Evolutionary conservation across 1,140 invertebrate species (phyloP).

Genomic region (Drosophila navojoa): DNA sequence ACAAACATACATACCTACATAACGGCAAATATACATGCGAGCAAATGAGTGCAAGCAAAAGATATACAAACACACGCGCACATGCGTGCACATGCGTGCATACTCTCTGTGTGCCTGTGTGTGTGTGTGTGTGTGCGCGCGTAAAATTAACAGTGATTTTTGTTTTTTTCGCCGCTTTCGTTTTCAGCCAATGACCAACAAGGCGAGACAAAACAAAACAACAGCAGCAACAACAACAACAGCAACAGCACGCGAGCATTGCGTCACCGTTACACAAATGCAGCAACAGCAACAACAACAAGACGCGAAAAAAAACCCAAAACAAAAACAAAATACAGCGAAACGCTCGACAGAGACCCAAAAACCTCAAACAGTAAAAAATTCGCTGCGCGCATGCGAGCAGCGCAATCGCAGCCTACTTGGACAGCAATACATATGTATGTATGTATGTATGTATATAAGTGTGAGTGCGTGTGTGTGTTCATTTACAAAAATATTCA

Average conservation of each 20-base stretch:
- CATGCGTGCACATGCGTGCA: no score
- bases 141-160: constrained; percentile 32
- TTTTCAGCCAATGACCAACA: constrained; percentile 64
- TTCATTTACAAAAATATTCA: neutral
- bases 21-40: no score
- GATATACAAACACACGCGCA: no score
- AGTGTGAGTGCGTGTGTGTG: no score
- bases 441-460: no score
- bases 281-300: constrained; percentile 58
- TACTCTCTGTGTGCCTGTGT: no score
- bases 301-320: constrained; percentile 5
- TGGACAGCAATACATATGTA: constrained; percentile 14
- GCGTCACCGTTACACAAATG: constrained; percentile 78
- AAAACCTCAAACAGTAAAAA: constrained; percentile 67
- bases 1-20: no score
- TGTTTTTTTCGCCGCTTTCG: constrained; percentile 59
- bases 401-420: constrained; percentile 39
- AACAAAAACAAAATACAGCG: constrained; percentile 21
- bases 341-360: constrained; percentile 69
- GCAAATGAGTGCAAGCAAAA: no score
- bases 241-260: constrained; percentile 64
- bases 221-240: constrained; percentile 61
- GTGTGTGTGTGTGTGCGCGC: constrained; percentile 1
- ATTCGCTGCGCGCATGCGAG: constrained; percentile 74
- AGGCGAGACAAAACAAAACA: constrained; percentile 51